Conservation (phyloP, 1,140 invertebrate genomes). For the Muscidifurax raptorellus region DNA sequence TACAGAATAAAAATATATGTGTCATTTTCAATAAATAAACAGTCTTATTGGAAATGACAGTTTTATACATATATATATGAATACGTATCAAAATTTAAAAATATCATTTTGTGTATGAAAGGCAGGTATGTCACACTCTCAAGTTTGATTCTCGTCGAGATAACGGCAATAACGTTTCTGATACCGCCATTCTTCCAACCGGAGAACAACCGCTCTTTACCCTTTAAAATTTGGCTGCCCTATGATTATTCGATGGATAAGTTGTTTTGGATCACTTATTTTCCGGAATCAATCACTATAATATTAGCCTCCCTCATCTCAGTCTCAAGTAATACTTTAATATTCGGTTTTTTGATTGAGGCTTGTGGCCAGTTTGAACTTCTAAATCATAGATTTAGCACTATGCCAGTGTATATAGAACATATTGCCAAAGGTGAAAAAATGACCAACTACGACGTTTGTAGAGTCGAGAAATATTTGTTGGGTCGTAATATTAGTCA, state of each 20-base stretch:
- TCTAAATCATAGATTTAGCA: constrained; percentile 51
- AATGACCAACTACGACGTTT: background rate
- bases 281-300: constrained; percentile 47
- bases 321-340: constrained; percentile 56
- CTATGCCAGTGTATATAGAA: constrained; percentile 28
- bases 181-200: constrained; percentile 40
- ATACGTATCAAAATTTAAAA: too few species aligned
- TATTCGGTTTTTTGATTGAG: constrained; percentile 57
- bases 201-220: constrained; percentile 30
- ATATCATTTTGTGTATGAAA: background rate
- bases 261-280: constrained; percentile 25
- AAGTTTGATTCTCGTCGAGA: constrained; percentile 10
- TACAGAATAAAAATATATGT: too few species aligned
- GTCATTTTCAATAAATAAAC: too few species aligned
- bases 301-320: constrained; percentile 55
- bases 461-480: background rate
- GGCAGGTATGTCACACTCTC: constrained; percentile 14
- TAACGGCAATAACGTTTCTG: constrained; percentile 11
- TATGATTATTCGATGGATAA: constrained; percentile 28
- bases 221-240: constrained; percentile 51
- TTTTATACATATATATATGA: too few species aligned
- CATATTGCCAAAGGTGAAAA: background rate
- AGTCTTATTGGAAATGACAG: too few species aligned
- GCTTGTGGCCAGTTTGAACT: constrained; percentile 56
- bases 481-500: background rate